phyloP scores from a whole-genome alignment of 2,113 vertebrate genomes.

The Physeter macrocephalus region DNA sequence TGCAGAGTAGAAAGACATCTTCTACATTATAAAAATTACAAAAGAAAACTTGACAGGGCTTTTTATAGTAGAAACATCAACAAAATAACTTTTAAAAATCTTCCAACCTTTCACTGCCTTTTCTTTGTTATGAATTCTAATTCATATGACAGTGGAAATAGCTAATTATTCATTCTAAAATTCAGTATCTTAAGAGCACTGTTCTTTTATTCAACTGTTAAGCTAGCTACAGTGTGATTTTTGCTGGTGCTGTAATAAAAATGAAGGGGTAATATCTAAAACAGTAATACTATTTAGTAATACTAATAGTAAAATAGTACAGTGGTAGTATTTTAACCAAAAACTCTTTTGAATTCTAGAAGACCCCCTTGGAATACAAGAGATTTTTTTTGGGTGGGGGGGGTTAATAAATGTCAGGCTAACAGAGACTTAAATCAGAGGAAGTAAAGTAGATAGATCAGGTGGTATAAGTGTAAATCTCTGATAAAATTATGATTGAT shows the following conservation, averaged over 20 bases:
- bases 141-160: slow-evolving; percentile 16
- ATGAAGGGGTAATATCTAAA: neutral
- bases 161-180: slow-evolving; percentile 51
- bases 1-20: neutral
- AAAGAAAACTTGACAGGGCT: slow-evolving; percentile 40
- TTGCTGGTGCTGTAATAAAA: neutral
- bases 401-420: neutral
- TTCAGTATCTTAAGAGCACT: slow-evolving; percentile 17
- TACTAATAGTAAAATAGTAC: neutral
- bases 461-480: neutral
- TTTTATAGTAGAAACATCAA: slow-evolving; percentile 51
- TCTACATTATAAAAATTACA: slow-evolving; percentile 31
- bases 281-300: neutral
- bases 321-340: neutral
- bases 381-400: neutral
- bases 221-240: neutral
- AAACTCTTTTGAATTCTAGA: neutral
- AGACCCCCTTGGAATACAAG: neutral
- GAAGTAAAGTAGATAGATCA: neutral
- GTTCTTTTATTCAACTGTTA: neutral
- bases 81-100: slow-evolving; percentile 53
- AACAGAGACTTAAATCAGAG: neutral
- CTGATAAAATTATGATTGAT: neutral
- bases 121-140: slow-evolving; percentile 48
- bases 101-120: slow-evolving; percentile 30